Base-by-base conservation (phyloP, 2,888 invertebrate genomes). In the Amitus sp. region DNA sequence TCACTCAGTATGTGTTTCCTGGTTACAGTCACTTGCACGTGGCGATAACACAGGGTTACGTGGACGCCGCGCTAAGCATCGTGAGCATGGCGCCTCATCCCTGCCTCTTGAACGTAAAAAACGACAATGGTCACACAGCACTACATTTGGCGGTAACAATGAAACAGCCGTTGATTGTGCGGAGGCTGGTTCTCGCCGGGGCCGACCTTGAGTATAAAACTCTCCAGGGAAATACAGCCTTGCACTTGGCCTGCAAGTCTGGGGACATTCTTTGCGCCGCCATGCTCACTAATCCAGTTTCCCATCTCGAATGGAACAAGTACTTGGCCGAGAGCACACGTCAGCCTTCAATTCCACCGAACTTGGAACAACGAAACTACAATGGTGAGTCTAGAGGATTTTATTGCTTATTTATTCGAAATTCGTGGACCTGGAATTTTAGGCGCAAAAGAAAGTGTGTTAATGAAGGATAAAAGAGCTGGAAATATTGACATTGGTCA, bases 141-240 rank as follows among this genome's bases (percentile, higher is more conserved):
- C 83, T 96, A n/a, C 96, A 96, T 83, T 83, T 96, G 62, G 94
- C 96, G 0, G 93, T 93, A 1, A 84, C 93, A 67, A 92, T 90
- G 33, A 86, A 88, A 7, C 92, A 94, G 78, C 86, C 90, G 33
- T 85, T 87, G 40, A 87, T 96, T 40, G 89, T 90, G 1, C 86
- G 94, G 64, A 88, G 90, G 84, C 84, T 96, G 57, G 86, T 96
- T 20, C 85, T 90, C 19, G 93, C 93, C 1, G 96, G 96, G 13
- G 94, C 94, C 0, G 79, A 83, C 49, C 82, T 84, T 1, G 82
- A 83, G 0, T 17, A 70, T 1, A 72, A 93, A 47, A 94, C 95
- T 76, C 83, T 87, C 49, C 84, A 87, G 58, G 96, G 96, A 2
- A 93, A 95, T 79, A 95, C 95, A 0, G 90, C 96, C 0, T 83